A percentile compares a stretch with the other conserved stretches of the same genome.
phyloP scores from a whole-genome alignment of 2,888 invertebrate genomes.

The Caenorhabditis sp. region DNA sequence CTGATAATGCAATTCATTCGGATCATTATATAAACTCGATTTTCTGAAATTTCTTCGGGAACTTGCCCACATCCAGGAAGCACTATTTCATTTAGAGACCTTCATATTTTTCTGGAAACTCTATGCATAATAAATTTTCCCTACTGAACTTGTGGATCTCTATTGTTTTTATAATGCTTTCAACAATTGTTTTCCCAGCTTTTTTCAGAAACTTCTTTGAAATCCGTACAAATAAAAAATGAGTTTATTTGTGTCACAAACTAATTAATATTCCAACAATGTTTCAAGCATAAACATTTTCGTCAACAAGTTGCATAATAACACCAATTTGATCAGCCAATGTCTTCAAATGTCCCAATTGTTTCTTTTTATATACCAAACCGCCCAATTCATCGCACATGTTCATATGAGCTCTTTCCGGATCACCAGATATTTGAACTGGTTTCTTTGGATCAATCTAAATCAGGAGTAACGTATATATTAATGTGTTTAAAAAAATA shows the following conservation, averaged over 20 bases:
- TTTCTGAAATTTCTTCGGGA: too few relatives aligned
- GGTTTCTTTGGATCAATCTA: conserved; percentile 51
- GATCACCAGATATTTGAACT: conserved; percentile 70
- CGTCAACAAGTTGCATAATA: conserved; percentile 34
- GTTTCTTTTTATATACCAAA: conserved; percentile 69
- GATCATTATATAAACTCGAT: too few relatives aligned
- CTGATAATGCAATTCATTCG: too few relatives aligned
- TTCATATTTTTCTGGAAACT: too few relatives aligned
- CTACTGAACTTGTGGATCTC: too few relatives aligned
- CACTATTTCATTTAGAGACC: too few relatives aligned
- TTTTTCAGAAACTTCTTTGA: background rate
- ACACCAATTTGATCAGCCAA: conserved; percentile 39
- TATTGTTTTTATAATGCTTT: too few relatives aligned
- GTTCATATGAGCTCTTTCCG: conserved; percentile 67
- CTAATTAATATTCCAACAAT: too few relatives aligned
- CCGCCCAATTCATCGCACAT: conserved; percentile 66
- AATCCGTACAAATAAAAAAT: background rate
- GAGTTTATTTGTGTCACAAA: background rate
- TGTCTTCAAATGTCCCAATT: conserved; percentile 76
- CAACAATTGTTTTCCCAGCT: too few relatives aligned
- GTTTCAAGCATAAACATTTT: background rate
- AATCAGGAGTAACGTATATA: background rate
- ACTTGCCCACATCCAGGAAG: too few relatives aligned
- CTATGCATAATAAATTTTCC: too few relatives aligned
- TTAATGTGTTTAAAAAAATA: background rate